A percentile compares a stretch with the other conserved stretches of the same genome.
phyloP scores from a whole-genome alignment of 1,140 invertebrate species.

The Bombus breviceps region DNA sequence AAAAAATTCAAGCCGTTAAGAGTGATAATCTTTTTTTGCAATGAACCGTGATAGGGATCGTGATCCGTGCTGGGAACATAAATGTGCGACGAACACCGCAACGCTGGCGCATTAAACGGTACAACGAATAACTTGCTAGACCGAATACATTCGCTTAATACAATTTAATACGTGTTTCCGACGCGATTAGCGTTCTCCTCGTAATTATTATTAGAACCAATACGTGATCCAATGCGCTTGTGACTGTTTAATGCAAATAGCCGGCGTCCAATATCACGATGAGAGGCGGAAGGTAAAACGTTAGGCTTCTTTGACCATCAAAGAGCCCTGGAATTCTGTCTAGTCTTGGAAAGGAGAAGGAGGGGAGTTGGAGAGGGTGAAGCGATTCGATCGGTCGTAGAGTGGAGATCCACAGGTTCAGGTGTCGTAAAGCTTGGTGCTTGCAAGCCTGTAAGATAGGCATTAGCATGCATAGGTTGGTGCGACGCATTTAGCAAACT shows the following conservation, averaged over 20 bases:
- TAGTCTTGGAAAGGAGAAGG: neutral
- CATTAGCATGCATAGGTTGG: constrained; percentile 79
- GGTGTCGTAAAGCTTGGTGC: constrained; percentile 60
- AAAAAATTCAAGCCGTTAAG: neutral
- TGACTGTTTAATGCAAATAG: constrained; percentile 30
- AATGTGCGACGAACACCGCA: too few relatives aligned
- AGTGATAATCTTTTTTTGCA: neutral
- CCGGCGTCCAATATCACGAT: constrained; percentile 10
- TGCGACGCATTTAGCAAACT: constrained; percentile 74
- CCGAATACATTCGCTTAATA: neutral
- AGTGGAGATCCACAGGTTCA: constrained; percentile 70
- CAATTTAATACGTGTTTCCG: constrained; percentile 5
- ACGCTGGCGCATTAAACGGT: neutral
- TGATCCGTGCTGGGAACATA: neutral
- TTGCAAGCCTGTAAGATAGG: constrained; percentile 72
- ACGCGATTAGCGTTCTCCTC: neutral
- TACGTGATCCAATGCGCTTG: constrained; percentile 20
- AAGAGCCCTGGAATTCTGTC: constrained; percentile 24
- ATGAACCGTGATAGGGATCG: neutral
- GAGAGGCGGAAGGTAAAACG: neutral
- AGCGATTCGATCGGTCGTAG: constrained; percentile 40
- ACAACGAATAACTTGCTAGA: neutral
- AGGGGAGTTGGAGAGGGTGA: neutral
- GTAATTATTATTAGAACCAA: constrained; percentile 22
- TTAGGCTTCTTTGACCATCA: constrained; percentile 36